Evolutionary conservation across 1,140 invertebrate species (phyloP).

Genomic region (Habropoda laboriosa): DNA sequence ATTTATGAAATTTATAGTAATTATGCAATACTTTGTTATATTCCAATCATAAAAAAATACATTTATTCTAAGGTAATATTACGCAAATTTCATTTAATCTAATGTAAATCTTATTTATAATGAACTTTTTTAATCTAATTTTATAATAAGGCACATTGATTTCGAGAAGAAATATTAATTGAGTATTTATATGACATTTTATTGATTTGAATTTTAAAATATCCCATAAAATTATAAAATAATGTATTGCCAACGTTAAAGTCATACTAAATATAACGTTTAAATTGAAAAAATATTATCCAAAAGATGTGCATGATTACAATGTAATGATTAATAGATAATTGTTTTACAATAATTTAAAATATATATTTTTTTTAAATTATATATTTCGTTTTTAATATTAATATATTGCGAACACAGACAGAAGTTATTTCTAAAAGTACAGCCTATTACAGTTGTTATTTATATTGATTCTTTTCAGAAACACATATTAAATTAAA

Average conservation of each 20-base stretch:
- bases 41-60: conserved; percentile 6
- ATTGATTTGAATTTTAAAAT: conserved; percentile 1
- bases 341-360: background rate
- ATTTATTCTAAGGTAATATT: conserved; percentile 15
- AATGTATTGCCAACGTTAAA: background rate
- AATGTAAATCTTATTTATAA: conserved; percentile 26
- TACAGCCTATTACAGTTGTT: background rate
- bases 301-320: conserved; percentile 1
- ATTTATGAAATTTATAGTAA: conserved; percentile 8
- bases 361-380: background rate
- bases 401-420: background rate
- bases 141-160: conserved; percentile 49
- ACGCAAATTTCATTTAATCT: background rate
- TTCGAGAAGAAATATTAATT: conserved; percentile 31
- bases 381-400: too few relatives aligned
- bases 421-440: background rate
- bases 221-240: background rate
- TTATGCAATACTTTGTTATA: background rate
- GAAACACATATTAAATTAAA: background rate
- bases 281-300: background rate
- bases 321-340: background rate
- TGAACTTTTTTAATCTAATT: conserved; percentile 46
- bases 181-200: conserved; percentile 12
- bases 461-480: background rate
- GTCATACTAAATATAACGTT: background rate